Conservation (phyloP, 2,888 invertebrate species). For the Myathropa florea region DNA sequence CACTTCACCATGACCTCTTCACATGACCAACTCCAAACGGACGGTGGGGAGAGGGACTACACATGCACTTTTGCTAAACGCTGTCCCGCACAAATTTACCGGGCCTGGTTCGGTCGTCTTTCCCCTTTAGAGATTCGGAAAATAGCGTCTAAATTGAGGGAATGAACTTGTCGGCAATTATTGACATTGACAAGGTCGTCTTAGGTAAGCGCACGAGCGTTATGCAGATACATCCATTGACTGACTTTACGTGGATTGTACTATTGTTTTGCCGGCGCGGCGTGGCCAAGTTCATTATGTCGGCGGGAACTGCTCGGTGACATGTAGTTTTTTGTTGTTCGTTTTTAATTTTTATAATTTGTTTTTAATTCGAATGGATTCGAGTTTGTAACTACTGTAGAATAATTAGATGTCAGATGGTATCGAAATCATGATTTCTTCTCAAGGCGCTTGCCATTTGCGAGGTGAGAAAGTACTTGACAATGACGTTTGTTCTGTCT, state of each 20-base stretch:
- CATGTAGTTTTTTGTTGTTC: constrained; percentile 7
- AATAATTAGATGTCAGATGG: constrained; percentile 36
- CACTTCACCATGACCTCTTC: constrained; percentile 60
- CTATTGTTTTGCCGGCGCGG: constrained; percentile 22
- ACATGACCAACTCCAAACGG: constrained; percentile 31
- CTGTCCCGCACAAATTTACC: neutral
- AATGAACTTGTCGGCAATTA: constrained; percentile 70
- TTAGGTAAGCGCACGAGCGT: constrained; percentile 27
- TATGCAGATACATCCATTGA: constrained; percentile 7
- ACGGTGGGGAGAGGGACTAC: neutral
- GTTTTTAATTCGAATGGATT: constrained; percentile 51
- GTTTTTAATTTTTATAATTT: constrained; percentile 25
- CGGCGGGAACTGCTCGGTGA: neutral
- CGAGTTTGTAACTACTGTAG: constrained; percentile 11
- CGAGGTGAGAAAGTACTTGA: neutral
- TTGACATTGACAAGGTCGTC: constrained; percentile 67
- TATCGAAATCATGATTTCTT: constrained; percentile 36
- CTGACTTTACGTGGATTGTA: neutral
- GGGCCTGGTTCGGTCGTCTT: neutral
- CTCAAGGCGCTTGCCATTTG: constrained; percentile 20
- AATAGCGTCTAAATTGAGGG: constrained; percentile 56
- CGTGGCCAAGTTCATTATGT: constrained; percentile 49
- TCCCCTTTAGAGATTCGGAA: neutral
- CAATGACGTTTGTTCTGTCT: neutral
- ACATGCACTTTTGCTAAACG: constrained; percentile 40